phyloP scores from a whole-genome alignment of 2,113 vertebrate species.

The Neomonachus schauinslandi region DNA sequence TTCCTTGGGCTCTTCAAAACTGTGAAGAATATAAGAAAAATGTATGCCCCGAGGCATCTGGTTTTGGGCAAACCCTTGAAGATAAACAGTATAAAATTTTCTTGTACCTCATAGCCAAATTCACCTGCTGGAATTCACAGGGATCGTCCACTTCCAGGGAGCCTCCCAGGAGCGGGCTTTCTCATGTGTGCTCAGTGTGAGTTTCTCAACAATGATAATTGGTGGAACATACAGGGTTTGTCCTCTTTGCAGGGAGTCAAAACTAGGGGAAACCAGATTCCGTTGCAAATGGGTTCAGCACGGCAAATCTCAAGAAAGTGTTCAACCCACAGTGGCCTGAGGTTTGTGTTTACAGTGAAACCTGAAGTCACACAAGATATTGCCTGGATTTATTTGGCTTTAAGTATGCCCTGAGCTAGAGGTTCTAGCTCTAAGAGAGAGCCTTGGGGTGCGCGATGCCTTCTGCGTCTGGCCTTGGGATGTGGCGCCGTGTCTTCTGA shows the following conservation, averaged over 20 bases:
- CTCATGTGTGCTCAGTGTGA: accelerated
- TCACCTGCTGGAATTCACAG: neutral
- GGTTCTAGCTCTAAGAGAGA: neutral
- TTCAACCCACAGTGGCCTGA: neutral
- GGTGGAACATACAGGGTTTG: too few species aligned
- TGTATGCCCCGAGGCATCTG: too few species aligned
- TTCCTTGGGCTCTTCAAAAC: neutral
- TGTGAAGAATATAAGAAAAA: neutral
- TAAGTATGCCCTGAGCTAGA: too few species aligned
- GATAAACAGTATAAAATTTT: too few species aligned
- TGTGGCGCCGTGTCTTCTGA: accelerated
- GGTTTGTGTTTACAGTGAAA: neutral
- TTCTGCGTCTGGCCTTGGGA: accelerated
- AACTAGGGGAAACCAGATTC: neutral
- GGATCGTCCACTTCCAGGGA: neutral
- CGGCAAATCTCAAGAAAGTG: neutral
- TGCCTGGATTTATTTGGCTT: neutral
- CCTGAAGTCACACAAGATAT: neutral
- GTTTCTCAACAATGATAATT: neutral
- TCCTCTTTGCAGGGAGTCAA: neutral
- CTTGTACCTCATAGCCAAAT: neutral
- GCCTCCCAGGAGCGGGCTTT: neutral
- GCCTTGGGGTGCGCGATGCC: too few species aligned
- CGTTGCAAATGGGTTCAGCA: neutral
- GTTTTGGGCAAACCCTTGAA: neutral